Evolutionary conservation across 2,888 invertebrate genomes (phyloP).

Genomic region (Maniola hyperantus): DNA sequence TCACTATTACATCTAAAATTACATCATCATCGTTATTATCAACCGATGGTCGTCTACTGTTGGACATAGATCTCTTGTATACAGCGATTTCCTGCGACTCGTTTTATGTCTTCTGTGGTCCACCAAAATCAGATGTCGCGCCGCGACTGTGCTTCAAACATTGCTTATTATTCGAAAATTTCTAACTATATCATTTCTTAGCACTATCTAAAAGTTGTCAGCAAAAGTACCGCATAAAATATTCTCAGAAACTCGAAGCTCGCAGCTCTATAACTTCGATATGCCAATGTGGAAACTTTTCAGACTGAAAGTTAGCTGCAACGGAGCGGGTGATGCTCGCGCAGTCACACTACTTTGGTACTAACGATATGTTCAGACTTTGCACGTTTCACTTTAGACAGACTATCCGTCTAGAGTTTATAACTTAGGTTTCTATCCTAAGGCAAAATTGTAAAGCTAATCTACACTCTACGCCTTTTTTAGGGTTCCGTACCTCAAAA

Average conservation of each 20-base stretch:
- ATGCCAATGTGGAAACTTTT: conserved; percentile 47
- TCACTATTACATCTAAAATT: too few relatives aligned
- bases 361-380: conserved; percentile 12
- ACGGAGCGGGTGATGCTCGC: conserved; percentile 33
- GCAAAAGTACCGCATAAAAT: conserved; percentile 25
- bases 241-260: conserved; percentile 29
- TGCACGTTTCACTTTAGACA: conserved; percentile 1
- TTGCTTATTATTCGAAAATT: background rate
- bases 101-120: too few relatives aligned
- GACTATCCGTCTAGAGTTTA: background rate
- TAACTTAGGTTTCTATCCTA: background rate
- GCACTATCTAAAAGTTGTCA: background rate
- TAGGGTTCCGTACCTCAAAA: too few relatives aligned
- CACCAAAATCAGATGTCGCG: too few relatives aligned
- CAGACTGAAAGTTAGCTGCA: conserved; percentile 41
- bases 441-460: background rate
- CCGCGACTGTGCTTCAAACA: too few relatives aligned
- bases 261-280: conserved; percentile 42
- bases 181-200: too few relatives aligned
- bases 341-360: conserved; percentile 18
- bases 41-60: too few relatives aligned
- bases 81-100: too few relatives aligned
- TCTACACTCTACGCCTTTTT: background rate
- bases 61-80: too few relatives aligned
- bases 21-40: too few relatives aligned